Evolutionary conservation across 2,113 vertebrate species (phyloP), one percentile per base, ranked within the genome.

Genomic region (Prionailurus bengalensis): DNA sequence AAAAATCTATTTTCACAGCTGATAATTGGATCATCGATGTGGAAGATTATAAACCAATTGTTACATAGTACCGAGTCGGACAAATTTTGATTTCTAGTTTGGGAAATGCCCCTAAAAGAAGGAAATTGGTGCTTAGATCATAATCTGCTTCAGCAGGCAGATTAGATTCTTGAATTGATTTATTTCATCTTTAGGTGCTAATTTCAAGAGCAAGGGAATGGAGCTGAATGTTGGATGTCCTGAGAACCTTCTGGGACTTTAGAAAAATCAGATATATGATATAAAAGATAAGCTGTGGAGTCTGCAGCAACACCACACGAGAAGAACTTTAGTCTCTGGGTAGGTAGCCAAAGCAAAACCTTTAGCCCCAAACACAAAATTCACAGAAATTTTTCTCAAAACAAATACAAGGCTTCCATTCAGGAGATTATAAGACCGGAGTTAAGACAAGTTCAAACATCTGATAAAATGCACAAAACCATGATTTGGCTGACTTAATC

Each of bases 281-380:
- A 10, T 58, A 14, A 58, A 17, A 79, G 36, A 45, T 29, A 42
- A 58, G n/a, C 5, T 58, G 86, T 29, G 66, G 42, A 29, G 31
- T 70, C 80, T 33, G 36, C 11, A 31, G 14, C 13, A 82, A 63
- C 4, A 71, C 16, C 3, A 5, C 23, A 36, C 8, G 29, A 88
- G 74, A 48, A 68, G 82, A 86, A 73, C 55, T 82, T 78, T 39
- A 74, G n/a, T 45, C 42, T 42, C 71, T 78, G 15, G 14, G 17
- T 51, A 78, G 11, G 21, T 51, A 78, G 71, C 68, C 51, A 80
- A 39, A 84, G 39, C 16, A 70, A 92, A 97, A 94, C 74, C 58
- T 87, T 97, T 91, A 63, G 90, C 53, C 65, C 45, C 95, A 65
- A 83, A 73, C 61, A 89, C 65, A 88, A 58, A 87, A 90, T 87